Evolutionary conservation across 2,797 vertebrate genomes (phyloP).

Genomic region (Hyperoplus immaculatus): DNA sequence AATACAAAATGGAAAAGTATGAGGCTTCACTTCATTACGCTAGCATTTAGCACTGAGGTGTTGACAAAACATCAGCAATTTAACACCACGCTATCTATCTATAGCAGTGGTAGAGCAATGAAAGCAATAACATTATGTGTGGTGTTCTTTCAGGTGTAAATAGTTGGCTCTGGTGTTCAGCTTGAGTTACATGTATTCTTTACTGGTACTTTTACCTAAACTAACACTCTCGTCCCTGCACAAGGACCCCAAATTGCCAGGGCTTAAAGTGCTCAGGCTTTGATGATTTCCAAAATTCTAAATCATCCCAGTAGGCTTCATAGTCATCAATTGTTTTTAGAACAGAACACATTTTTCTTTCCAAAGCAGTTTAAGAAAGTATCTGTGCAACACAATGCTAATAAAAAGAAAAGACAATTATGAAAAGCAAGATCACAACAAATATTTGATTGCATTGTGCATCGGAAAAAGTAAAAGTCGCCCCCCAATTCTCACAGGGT

Average conservation of each 20-base stretch:
- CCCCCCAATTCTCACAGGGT: neutral
- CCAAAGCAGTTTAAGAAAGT: neutral
- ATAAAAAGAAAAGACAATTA: neutral
- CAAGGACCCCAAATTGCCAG: conserved; percentile 28
- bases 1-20: conserved; percentile 41
- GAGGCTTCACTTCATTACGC: conserved; percentile 41
- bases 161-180: neutral
- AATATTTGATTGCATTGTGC: neutral
- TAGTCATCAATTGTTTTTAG: neutral
- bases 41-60: conserved; percentile 33
- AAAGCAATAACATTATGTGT: neutral
- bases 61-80: conserved; percentile 33
- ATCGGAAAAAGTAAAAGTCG: neutral
- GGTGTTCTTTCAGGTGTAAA: neutral
- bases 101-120: conserved; percentile 5
- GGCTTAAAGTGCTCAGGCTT: conserved; percentile 4
- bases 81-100: conserved; percentile 21
- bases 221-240: neutral
- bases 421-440: neutral
- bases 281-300: conserved; percentile 4
- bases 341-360: neutral
- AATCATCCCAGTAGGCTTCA: conserved; percentile 10
- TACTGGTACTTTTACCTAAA: neutral
- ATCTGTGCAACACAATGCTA: neutral
- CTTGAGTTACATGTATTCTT: neutral